A percentile compares a stretch with the other conserved stretches of the same genome.
Evolutionary conservation across 2,113 vertebrate genomes (phyloP).

Genomic region (Datnioides undecimradiatus): DNA sequence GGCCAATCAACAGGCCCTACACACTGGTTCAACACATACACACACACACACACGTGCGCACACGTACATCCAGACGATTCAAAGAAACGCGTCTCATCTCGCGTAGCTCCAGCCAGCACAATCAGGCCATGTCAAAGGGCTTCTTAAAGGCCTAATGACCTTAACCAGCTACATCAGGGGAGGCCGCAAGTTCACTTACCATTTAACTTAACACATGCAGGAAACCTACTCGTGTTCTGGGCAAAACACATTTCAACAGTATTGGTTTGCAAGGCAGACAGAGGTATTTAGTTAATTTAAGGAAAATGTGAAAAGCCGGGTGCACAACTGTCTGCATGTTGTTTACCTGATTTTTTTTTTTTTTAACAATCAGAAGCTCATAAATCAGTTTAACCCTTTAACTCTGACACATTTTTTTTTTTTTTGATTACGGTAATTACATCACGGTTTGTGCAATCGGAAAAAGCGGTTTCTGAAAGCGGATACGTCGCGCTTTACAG

Average conservation of each 20-base stretch:
- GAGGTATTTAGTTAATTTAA: no score
- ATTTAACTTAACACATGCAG: not conserved
- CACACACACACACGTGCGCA: constrained; percentile 38
- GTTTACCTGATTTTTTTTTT: no score
- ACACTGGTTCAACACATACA: constrained; percentile 53
- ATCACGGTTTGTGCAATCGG: no score
- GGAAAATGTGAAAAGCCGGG: not conserved
- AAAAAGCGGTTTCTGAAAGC: no score
- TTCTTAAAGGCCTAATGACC: constrained; percentile 60
- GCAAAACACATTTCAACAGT: constrained; percentile 1
- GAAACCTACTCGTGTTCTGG: not conserved
- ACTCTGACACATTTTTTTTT: no score
- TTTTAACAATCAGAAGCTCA: no score
- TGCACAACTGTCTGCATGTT: not conserved
- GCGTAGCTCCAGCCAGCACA: constrained; percentile 65
- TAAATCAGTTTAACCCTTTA: no score
- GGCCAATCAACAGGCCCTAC: constrained; percentile 74
- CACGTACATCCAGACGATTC: constrained; percentile 38
- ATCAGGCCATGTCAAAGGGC: constrained; percentile 75
- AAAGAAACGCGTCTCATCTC: constrained; percentile 52
- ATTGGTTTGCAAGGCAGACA: not conserved
- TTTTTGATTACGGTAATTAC: no score
- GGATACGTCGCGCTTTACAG: no score
- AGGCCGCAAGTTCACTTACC: constrained; percentile 7
- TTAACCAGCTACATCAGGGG: constrained; percentile 50